Percentiles rank a stretch among this genome's conserved stretches.
Evolutionary conservation across 2,113 vertebrate species (phyloP).

Genomic region (cattle (Bos taurus)): ARS-UCD2.0 NC_037329.1:63546001-63546500

Average conservation of each 20-base stretch:
- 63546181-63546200: neutral
- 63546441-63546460: neutral
- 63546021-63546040: neutral
- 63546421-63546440: neutral
- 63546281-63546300: neutral
- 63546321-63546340: neutral
- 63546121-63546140: neutral
- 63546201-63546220: neutral
- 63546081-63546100: neutral
- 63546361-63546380: neutral
- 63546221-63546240: neutral
- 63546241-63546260: neutral
- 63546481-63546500: neutral
- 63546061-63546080: neutral
- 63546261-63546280: neutral
- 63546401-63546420: neutral
- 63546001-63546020: neutral
- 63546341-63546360: neutral
- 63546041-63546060: neutral
- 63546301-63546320: neutral
- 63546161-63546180: neutral
- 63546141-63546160: neutral
- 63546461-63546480: neutral
- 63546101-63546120: neutral
- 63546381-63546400: neutral